These are phyloP conservation scores for Lordiphosa fenestrarum DNA, from an alignment of 2,888 invertebrate genomes.

Conservation along the genomic window DNA sequence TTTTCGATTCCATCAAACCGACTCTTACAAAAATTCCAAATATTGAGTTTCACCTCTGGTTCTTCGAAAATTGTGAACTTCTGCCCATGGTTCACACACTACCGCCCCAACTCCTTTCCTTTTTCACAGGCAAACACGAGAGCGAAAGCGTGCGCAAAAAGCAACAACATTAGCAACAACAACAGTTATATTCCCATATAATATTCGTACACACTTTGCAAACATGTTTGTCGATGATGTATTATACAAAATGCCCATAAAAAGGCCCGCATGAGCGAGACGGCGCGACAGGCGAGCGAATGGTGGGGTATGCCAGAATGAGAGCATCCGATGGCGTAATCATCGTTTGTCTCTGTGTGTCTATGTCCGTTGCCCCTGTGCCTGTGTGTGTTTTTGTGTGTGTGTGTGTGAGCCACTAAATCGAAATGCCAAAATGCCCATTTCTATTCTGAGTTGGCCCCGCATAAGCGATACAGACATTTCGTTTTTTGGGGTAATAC, in stretches of 20 bases:
- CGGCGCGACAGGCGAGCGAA: conserved; percentile 27
- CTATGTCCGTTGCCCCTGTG: conserved; percentile 8
- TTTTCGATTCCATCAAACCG: too few species aligned
- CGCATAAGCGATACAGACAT: conserved; percentile 76
- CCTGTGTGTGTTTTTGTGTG: conserved; percentile 24
- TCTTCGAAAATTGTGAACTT: too few species aligned
- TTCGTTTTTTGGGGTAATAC: conserved; percentile 76
- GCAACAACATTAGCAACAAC: conserved; percentile 45
- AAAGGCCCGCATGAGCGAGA: conserved; percentile 77
- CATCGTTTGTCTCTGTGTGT: conserved; percentile 69
- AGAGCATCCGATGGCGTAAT: conserved; percentile 73
- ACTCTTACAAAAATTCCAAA: too few species aligned
- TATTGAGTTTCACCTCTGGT: too few species aligned
- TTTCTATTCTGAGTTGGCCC: conserved; percentile 72
- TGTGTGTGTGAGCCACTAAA: conserved; percentile 65
- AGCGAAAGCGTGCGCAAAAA: conserved; percentile 67
- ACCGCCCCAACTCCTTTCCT: background rate
- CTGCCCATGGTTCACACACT: background rate
- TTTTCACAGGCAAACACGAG: conserved; percentile 36
- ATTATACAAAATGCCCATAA: conserved; percentile 77
- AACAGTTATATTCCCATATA: conserved; percentile 76
- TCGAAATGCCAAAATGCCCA: conserved; percentile 76
- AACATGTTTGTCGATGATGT: conserved; percentile 79
- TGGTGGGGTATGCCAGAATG: conserved; percentile 44
- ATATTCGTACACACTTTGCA: conserved; percentile 77